Base-by-base conservation (phyloP, 2,888 invertebrate species). In the Ophion obscuratus region DNA sequence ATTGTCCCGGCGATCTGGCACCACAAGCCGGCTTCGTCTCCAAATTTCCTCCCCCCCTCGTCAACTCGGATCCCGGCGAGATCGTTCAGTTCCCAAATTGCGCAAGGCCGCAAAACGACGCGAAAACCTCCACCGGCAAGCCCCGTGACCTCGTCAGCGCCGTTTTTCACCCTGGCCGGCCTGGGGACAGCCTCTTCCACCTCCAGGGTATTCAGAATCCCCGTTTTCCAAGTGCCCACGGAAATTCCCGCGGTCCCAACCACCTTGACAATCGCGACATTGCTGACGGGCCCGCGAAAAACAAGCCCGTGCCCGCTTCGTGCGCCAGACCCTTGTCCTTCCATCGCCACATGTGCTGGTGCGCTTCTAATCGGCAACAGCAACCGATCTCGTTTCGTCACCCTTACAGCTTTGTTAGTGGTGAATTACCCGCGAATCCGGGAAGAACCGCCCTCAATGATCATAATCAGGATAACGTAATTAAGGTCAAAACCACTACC, bases 321-420 rank as follows among this genome's bases (percentile, higher is more conserved):
- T 94, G 94, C 90, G 94, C 94, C 57, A 90, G 93, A 82, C 90
- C 92, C 31, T 86, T 92, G 82, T 94, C 94, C 67, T 94, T 93
- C 83, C 94, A 94, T 88, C 91, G 91, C 75, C 88, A 93, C 84
- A 88, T 94, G 89, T 94, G 94, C 87, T 92, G 92, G 92, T 94
- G 94, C 88, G 88, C 73, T 70, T 78, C 14, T 2, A 6, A 74
- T 53, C 3, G 24, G 5, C 85, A 73, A 62, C 84, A 77, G 64
- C 79, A 86, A 83, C 82, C 85, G 67, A 70, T 74, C 27, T 73
- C 68, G 7, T 70, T 73, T 81, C 75, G 24, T 74, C 53, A 76
- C 77, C 81, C 64, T 27, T 36, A 4, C 62, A 36, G 66, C 61
- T 9, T 20, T 11, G 47, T 44, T 4, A 81, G 74, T 78, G 75